Evolutionary conservation across 2,113 vertebrate genomes (phyloP), one percentile per base, ranked within the genome.

Genomic region (Alexandromys fortis): DNA sequence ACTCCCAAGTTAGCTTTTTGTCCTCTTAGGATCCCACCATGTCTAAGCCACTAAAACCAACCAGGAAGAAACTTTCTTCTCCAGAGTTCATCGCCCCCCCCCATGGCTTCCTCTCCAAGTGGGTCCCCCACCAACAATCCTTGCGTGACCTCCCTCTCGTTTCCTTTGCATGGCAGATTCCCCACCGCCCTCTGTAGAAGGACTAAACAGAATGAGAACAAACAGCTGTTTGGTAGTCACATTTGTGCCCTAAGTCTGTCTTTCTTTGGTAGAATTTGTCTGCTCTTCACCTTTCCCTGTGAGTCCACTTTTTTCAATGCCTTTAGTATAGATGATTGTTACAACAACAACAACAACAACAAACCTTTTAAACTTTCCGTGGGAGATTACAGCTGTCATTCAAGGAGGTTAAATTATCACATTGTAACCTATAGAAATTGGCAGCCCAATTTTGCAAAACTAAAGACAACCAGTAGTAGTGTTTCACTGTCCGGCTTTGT

Each of bases 401-500:
- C 76, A 83, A 65, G 79, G 16, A 96, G 26, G 12, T 77, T 78
- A 70, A 90, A 24, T 55, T n/a, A 68, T 90, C 42, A 38, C 28
- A 3, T 90, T 94, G 85, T 42, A 86, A 94, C 68, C 79, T 22
- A 52, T n/a, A 90, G 68, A 52, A 97, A 95, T 58, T 78, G 35
- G 21, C 35, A 65, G 7, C 13, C 7, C 86, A 11, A 30, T 38
- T 81, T 93, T 96, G 92, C 67, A 49, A 89, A 96, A 42, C 45
- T 49, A 61, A 67, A 61, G 78, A 35, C 89, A 91, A 49, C 45
- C 30, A 3, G 45, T 28, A 3, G 45, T 28, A n/a, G 70, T 45
- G 4, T 90, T 93, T 55, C 79, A 19, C 79, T 73, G 73, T 45
- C 12, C 22, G 47, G 42, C 72, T 89, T 68, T 45, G n/a, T 89